Evolutionary conservation across 2,888 invertebrate species (phyloP), one percentile per base, ranked within the genome.

Genomic region (Reticulitermes lucifugus): DNA sequence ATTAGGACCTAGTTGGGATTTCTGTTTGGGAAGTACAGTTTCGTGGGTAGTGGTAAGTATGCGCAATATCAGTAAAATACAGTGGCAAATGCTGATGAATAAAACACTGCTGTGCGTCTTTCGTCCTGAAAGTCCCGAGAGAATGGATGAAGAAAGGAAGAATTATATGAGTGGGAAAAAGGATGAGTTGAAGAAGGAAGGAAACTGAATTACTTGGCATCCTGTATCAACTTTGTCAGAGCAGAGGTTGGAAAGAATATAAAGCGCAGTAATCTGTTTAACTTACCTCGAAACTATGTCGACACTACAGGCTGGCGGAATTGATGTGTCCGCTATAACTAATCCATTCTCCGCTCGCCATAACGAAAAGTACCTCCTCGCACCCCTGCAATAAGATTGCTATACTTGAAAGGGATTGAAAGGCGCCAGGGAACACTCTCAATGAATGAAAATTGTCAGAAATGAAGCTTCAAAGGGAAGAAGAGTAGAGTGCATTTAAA

Each of bases 391-490:
- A 65, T 65, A 65, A 65, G 65, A 65, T 25, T 65, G 9, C 65
- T 25, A n/a, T 25, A 25, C 65, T 65, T 25, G 25, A 25, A 65
- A 3, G n/a, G 65, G 65, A 65, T 65, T 25, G 65, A 65, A 65
- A 65, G 65, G n/a, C 9, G 12, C 10, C n/a, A 25, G n/a, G 65
- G 65, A 65, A 65, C 65, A 12, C 14, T 25, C 14, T 14, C 65
- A 65, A 6, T 65, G 25, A 65, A 65, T n/a, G n/a, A 2, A n/a
- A 65, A 65, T 65, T n/a, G 65, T 65, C 65, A n/a, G 65, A n/a
- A 65, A 65, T 9, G 25, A 65, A 65, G 65, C 65, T 65, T 65
- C 65, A 65, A 65, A n/a, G 65, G 65, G 65, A 65, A n/a, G 65
- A n/a, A 65, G 65, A 6, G 65, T 25, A 25, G n/a, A 65, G n/a